Percentiles rank a stretch among this genome's conserved stretches.
These are phyloP conservation scores for Andrena flavipes DNA, from an alignment of 2,888 invertebrate species.

Conservation along the genomic window DNA sequence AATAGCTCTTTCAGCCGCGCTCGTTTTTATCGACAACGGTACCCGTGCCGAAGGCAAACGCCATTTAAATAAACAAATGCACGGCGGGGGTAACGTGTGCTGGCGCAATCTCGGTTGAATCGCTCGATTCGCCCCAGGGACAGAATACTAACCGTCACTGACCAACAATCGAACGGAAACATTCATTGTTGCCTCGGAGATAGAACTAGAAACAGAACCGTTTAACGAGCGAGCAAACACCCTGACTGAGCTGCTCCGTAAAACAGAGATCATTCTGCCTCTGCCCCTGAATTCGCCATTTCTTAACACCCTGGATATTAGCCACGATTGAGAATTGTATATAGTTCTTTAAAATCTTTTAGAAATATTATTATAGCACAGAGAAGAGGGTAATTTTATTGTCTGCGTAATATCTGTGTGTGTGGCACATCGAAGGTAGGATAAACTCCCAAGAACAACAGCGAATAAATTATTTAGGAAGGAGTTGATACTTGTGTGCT, in stretches of 20 bases:
- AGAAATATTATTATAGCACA: too few species aligned
- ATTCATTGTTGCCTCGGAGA: conserved; percentile 8
- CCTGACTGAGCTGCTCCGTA: neutral
- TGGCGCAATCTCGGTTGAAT: neutral
- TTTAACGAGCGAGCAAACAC: neutral
- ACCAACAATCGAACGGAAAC: conserved; percentile 4
- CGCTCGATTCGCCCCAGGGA: conserved; percentile 3
- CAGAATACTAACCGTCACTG: conserved; percentile 19
- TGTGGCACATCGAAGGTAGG: too few species aligned
- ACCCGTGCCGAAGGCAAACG: neutral
- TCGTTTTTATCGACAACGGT: neutral
- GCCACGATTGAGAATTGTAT: too few species aligned
- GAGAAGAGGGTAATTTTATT: too few species aligned
- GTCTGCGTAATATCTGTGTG: too few species aligned
- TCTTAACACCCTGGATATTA: too few species aligned
- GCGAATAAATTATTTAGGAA: too few species aligned
- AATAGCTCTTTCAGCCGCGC: neutral
- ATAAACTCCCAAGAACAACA: too few species aligned
- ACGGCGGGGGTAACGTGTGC: neutral
- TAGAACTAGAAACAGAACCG: neutral
- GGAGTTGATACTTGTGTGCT: too few species aligned
- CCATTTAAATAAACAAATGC: conserved; percentile 9
- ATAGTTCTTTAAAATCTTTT: too few species aligned
- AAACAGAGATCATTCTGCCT: neutral
- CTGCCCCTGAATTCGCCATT: neutral